Evolutionary conservation across 2,888 invertebrate species (phyloP).

Genomic region (Serripes groenlandicus): DNA sequence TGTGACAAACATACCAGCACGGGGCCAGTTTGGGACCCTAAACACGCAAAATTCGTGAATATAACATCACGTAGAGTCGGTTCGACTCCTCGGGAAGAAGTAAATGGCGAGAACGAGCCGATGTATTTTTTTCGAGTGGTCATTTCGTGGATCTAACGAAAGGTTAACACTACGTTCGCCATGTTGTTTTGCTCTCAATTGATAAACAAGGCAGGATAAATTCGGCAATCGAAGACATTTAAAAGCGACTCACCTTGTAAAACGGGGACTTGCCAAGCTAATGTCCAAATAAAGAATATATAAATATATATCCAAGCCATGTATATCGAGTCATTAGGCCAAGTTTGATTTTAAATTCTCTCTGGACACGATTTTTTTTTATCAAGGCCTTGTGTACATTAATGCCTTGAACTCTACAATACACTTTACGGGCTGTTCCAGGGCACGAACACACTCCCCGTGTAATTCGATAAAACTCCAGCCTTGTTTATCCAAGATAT

Average conservation of each 20-base stretch:
- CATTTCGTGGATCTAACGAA: not conserved
- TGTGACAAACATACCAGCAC: no score
- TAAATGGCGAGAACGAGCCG: not conserved
- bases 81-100: no score
- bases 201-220: constrained; percentile 23
- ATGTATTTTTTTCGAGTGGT: not conserved
- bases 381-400: constrained; percentile 53
- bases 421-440: constrained; percentile 48
- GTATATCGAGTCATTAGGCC: constrained; percentile 55
- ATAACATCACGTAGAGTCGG: no score
- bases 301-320: constrained; percentile 59
- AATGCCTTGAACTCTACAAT: constrained; percentile 42
- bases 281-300: constrained; percentile 54
- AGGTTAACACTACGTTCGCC: constrained; percentile 44
- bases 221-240: not conserved
- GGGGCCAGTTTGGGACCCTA: no score
- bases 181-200: constrained; percentile 38
- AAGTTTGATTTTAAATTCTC: constrained; percentile 43
- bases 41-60: no score
- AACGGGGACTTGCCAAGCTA: constrained; percentile 32
- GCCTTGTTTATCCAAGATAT: no score
- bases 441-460: constrained; percentile 52
- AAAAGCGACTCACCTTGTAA: constrained; percentile 35
- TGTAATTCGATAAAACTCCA: not conserved
- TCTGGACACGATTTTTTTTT: constrained; percentile 46